Base-by-base conservation (phyloP, 2,113 vertebrate species). In the Alaudala cheleensis region DNA sequence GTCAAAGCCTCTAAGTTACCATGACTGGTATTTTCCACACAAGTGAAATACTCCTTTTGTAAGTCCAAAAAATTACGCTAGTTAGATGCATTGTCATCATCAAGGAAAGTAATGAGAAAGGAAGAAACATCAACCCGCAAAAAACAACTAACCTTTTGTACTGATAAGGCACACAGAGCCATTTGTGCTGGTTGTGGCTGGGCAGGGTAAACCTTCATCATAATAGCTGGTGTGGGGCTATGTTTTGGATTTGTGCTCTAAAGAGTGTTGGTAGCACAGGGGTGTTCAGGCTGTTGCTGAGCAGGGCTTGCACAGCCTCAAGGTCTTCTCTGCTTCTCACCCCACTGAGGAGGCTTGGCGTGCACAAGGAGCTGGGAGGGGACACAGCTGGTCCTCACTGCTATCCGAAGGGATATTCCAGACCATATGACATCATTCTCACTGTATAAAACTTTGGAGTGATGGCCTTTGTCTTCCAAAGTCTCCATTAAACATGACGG, bases 41-140 rank as follows among this genome's bases (percentile, higher is more conserved):
- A 21, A 76, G 12, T 31, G 26, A 80, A 86, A 54, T 33, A 28
- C 8, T 66, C 14, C 4, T 90, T 78, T 33, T 29, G 3, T 22
- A 80, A 64, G 2, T 64, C 5, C 1, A 8, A 80, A 51, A 14
- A 47, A 47, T 51, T 39, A 14, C 5, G 34, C 12, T 42, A 64
- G 5, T 7, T 64, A 80, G 14, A 45, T 67, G 16, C 15, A 51
- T 24, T 26, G 51, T 8, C 20, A 47, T 26, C 8, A 53, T 9
- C 24, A 77, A 51, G 10, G 20, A 56, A 69, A 77, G 6, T 17
- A 78, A 45, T 10, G n/a, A 74, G 70, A 65, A 71, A 8, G 4
- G 19, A 34, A 69, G 67, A 34, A 1, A 3, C 2, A 62, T 11
- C 14, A 69, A 25, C 4, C 2, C 5, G 2, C 5, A 1, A 29